These are phyloP conservation scores for Chelonus formosanus DNA, from an alignment of 2,888 invertebrate species.

Conservation along the genomic window DNA sequence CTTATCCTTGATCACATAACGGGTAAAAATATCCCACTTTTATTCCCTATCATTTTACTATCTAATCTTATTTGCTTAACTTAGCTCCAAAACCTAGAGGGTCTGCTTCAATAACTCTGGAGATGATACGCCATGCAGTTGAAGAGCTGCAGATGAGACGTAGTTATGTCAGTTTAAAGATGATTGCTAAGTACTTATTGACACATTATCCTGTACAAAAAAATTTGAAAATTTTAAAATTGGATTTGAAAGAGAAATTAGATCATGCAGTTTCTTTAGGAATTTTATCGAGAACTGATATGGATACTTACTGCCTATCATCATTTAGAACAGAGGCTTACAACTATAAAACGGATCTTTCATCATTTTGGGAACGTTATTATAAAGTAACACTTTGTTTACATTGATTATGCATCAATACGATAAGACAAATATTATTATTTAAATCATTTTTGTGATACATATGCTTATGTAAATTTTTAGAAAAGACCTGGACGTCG, in stretches of 20 bases:
- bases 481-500: conserved; percentile 35
- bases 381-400: conserved; percentile 41
- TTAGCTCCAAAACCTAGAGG: conserved; percentile 23
- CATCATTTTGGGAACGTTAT: conserved; percentile 49
- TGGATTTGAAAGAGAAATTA: conserved; percentile 47
- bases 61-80: background rate
- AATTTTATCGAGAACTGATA: conserved; percentile 44
- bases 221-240: conserved; percentile 39
- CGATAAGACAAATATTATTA: too few relatives aligned
- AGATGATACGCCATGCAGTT: conserved; percentile 49
- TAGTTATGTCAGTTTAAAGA: conserved; percentile 43
- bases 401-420: too few relatives aligned
- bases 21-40: background rate
- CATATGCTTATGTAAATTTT: too few relatives aligned
- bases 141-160: conserved; percentile 47
- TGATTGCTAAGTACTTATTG: conserved; percentile 48
- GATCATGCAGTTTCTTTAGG: conserved; percentile 51
- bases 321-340: conserved; percentile 49
- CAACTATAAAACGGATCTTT: conserved; percentile 39
- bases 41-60: background rate
- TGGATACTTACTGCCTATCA: conserved; percentile 48
- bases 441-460: too few relatives aligned
- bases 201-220: conserved; percentile 46
- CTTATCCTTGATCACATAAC: too few relatives aligned
- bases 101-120: conserved; percentile 44